Evolutionary conservation across 2,797 vertebrate species (phyloP), one percentile per base, ranked within the genome.

Genomic region (Muraenolepis orangiensis): DNA sequence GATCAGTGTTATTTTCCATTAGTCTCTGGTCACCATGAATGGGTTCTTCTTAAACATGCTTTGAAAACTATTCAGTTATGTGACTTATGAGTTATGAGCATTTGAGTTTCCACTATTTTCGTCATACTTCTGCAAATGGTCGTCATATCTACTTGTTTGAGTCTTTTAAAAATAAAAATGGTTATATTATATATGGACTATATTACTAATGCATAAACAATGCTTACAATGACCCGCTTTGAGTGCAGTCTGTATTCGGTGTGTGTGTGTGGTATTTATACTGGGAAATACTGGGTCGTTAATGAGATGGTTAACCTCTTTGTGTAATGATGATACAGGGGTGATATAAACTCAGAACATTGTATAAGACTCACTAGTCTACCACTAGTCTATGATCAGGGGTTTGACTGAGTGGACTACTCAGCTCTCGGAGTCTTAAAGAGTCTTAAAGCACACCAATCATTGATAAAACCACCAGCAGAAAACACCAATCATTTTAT

Each of bases 381-480:
- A 26, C 26, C n/a, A n/a, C 26, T 26, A 64, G 57, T 64, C 40
- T 18, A 64, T 64, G 57, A 64, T 28, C 57, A 26, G 11, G 57
- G n/a, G 26, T 64, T 67, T 67, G 66, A 13, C 6, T 23, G 74
- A 64, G 70, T 40, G 51, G 31, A 61, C 36, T 31, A 31, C 31
- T 57, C 71, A 38, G 29, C 34, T 46, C 51, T 70, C 73, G 72
- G 78, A 64, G 29, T 38, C n/a, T n/a, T n/a, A n/a, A n/a, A n/a
- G n/a, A 42, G 70, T 72, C 64, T 40, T 70, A 26, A 74, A 72
- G 78, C 78, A 85, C 68, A 76, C 74, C 76, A 84, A 79, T 76
- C n/a, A 74, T 82, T n/a, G n/a, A 84, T 66, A 83, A 73, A 82
- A 86, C 72, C 80, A 82, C 75, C 84, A 76, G 74, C 75, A 74